Conservation (phyloP, 2,113 vertebrate species). For the Dipodomys ordii region DNA sequence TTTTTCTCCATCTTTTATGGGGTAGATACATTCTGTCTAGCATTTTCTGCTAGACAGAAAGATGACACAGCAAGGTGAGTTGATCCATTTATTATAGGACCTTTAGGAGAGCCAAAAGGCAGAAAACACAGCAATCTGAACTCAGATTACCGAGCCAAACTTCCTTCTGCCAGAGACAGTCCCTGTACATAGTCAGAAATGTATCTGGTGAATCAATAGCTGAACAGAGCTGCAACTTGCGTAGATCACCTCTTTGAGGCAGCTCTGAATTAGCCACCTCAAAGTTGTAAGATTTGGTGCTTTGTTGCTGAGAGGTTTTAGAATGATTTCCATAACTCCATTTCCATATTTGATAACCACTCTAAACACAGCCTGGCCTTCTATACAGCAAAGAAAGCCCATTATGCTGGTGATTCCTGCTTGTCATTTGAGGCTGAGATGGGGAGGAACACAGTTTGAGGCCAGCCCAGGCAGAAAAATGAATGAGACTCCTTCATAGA, state of each 20-base stretch:
- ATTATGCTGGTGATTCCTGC: no score
- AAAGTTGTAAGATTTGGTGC: background rate
- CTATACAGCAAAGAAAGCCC: background rate
- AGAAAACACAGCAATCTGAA: conserved; percentile 14
- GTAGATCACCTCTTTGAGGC: conserved; percentile 6
- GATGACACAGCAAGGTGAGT: background rate
- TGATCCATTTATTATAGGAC: background rate
- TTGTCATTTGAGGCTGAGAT: no score
- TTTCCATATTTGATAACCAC: background rate
- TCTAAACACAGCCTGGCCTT: conserved; percentile 14
- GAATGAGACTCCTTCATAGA: no score
- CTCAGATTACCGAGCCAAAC: background rate
- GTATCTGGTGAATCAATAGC: background rate
- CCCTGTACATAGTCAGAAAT: background rate
- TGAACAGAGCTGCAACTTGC: background rate
- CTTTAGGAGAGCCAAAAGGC: conserved; percentile 29
- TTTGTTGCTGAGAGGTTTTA: conserved; percentile 3
- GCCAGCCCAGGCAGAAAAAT: no score
- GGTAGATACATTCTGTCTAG: background rate
- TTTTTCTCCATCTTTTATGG: conserved; percentile 10
- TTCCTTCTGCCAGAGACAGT: conserved; percentile 37
- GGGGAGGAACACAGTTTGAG: no score
- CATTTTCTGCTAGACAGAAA: background rate
- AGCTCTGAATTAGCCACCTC: background rate
- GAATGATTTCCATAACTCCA: background rate